Evolutionary conservation across 2,797 vertebrate genomes (phyloP), one percentile per base, ranked within the genome.

Genomic region (Eospalax fontanierii): DNA sequence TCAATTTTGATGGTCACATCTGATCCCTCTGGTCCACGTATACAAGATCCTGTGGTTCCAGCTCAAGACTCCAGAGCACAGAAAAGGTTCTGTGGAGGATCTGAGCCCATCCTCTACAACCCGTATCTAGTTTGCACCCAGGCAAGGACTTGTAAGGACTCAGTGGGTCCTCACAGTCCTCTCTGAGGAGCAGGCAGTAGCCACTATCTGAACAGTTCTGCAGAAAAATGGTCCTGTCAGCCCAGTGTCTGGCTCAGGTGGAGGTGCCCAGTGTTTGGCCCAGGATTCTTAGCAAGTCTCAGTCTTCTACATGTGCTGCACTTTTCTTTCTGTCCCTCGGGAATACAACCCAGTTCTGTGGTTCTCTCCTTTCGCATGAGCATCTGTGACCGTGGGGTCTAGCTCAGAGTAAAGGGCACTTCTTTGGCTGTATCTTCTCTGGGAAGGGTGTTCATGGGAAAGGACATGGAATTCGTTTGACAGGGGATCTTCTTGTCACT

Each of bases 391-490:
- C 1, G 14, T 68, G 90, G 54, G 38, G 7, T 6, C 1, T 24
- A 24, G 59, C 74, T 90, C 70, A 2, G 33, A 63, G 75, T 5
- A 24, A 26, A 63, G 0, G 33, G 57, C 35, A 12, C 54, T 43
- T 22, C 0, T 1, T 38, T 15, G 4, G 1, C 73, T 46, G 50
- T 26, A 38, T 30, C 46, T 81, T 54, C 80, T 63, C 16, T 0
- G 16, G 5, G 50, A 0, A 5, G 66, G 26, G 26, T 28, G 3
- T 35, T 81, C 18, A 0, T 15, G 15, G 50, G 43, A 63, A 91
- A 66, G 73, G 57, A 24, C 11, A 0, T 9, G 46, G 10, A 81
- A 19, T 9, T 74, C 81, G 71, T 74, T n/a, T 33, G 28, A 61
- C 33, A 57, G 46, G 66, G 30, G 40, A 10, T 80, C 68, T 70